Evolutionary conservation across 2,797 vertebrate genomes (phyloP).

Genomic region (Acanthurus leucopareius): DNA sequence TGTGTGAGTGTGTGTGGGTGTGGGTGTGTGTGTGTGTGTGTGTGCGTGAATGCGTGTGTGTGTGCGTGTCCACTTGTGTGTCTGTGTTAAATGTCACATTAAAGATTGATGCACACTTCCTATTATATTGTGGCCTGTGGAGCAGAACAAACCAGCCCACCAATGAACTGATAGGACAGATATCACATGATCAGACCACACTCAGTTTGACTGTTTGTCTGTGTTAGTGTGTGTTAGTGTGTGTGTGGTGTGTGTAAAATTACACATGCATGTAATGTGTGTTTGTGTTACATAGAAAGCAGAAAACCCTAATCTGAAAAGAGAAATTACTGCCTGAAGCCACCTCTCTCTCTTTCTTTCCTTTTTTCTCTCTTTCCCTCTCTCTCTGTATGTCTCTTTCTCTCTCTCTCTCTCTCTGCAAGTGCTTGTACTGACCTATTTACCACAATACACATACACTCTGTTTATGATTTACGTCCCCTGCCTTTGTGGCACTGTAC

Average conservation of each 20-base stretch:
- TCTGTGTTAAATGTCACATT: slow-evolving; percentile 78
- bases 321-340: slow-evolving; percentile 57
- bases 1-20: slow-evolving; percentile 2
- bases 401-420: too few species aligned
- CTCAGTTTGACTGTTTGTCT: slow-evolving; percentile 16
- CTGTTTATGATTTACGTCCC: slow-evolving; percentile 44
- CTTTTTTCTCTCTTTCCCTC: slow-evolving; percentile 15
- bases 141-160: slow-evolving; percentile 46
- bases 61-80: background rate
- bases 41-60: slow-evolving; percentile 2
- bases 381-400: slow-evolving; percentile 2
- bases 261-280: slow-evolving; percentile 40
- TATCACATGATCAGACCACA: slow-evolving; percentile 63
- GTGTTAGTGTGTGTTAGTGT: slow-evolving; percentile 7
- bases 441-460: slow-evolving; percentile 60
- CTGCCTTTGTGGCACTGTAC: slow-evolving; percentile 34
- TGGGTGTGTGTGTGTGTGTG: slow-evolving; percentile 2
- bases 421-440: slow-evolving; percentile 68
- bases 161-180: slow-evolving; percentile 70
- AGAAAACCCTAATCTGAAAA: slow-evolving; percentile 31
- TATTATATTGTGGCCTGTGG: slow-evolving; percentile 74
- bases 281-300: slow-evolving; percentile 53
- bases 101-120: slow-evolving; percentile 80
- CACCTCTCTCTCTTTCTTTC: slow-evolving; percentile 27
- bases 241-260: slow-evolving; percentile 1